Base-by-base conservation (phyloP, 2,888 invertebrate species). In the Protonemura montana region DNA sequence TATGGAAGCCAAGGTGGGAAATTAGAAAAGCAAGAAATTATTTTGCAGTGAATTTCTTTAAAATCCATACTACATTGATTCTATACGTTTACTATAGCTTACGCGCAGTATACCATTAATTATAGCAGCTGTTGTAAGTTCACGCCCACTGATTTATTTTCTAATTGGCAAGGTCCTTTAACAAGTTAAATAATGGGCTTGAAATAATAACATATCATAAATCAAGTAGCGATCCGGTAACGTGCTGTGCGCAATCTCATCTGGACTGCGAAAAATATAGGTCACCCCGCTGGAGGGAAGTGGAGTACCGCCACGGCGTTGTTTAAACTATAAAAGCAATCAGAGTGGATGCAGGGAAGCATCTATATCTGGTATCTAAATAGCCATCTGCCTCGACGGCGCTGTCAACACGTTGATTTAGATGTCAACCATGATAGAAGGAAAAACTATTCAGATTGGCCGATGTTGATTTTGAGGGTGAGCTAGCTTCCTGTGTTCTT, bases 71-170 rank as follows among this genome's bases (percentile, higher is more conserved):
- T 59, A 59, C 59, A 7, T 10, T 59, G 59, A 21, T 59, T 16
- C 59, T 10, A 59, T 59, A 59, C 59, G 59, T 59, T 35, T 35
- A 35, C 35, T 35, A 35, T 35, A 35, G 35, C 35, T 35, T 35
- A 35, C 35, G 10, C 35, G 10, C 35, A 10, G 35, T 35, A 6
- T 35, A 10, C 35, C 3, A 35, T 35, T 35, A 10, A 59, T 59
- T 59, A 59, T 13, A 59, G n/a, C 21, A 59, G 59, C 59, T 21
- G 59, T 59, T 59, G 59, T 59, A 59, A 10, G 59, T 13, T 59
- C 59, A 59, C 59, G 59, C 59, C 59, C 59, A 59, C 59, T 59
- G 59, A 59, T 59, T 59, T 59, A 59, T 59, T 59, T 10, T 59
- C 59, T 59, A 59, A 59, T 59, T 59, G 59, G 59, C 59, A 59